Evolutionary conservation across 2,113 vertebrate species (phyloP).

Genomic region (Gymnogyps californianus): DNA sequence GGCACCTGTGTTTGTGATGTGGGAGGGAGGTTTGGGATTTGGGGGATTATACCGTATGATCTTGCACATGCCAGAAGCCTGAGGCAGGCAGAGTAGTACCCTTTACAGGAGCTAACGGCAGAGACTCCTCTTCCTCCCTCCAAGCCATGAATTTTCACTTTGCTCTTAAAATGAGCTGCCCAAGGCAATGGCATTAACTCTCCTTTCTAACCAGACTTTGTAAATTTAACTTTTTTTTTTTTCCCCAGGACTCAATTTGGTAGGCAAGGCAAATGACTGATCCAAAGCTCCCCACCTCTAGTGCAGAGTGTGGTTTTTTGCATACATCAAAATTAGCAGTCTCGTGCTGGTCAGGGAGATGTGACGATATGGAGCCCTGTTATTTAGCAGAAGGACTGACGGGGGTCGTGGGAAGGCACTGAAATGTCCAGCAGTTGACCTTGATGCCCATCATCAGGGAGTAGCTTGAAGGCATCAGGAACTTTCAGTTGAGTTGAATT

Average conservation of each 20-base stretch:
- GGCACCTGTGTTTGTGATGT: background rate
- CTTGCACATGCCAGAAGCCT: background rate
- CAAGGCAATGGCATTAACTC: background rate
- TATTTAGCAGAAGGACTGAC: background rate
- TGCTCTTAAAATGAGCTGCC: background rate
- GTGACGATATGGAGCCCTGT: background rate
- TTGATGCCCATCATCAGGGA: background rate
- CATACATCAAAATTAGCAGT: accelerated
- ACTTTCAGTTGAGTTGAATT: background rate
- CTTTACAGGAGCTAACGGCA: background rate
- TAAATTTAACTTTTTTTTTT: background rate
- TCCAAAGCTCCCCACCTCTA: background rate
- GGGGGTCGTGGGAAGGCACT: background rate
- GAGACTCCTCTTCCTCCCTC: background rate
- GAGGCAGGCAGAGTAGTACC: background rate
- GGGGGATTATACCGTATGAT: background rate
- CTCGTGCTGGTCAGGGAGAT: background rate
- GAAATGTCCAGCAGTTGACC: background rate
- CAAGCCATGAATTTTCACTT: background rate
- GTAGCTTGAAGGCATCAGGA: background rate
- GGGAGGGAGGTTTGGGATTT: background rate
- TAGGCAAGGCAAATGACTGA: background rate
- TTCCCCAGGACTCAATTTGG: background rate
- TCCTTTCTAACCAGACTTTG: background rate
- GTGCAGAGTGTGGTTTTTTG: background rate